These are phyloP conservation scores for Corythoichthys haematopterus DNA, from an alignment of 2,113 vertebrate genomes.

Conservation along the genomic window DNA sequence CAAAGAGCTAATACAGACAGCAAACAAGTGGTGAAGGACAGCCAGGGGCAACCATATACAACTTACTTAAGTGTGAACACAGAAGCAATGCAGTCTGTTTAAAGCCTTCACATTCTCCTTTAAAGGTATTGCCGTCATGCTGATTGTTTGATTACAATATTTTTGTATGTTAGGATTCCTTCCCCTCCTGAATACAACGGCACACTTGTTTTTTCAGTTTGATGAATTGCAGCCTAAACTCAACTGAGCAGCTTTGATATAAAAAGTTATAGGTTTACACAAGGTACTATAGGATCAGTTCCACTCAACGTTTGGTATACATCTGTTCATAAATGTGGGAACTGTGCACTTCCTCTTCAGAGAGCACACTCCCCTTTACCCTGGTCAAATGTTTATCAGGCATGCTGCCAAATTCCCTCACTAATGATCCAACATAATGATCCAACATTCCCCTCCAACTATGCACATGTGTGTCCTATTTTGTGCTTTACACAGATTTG, in stretches of 20 bases:
- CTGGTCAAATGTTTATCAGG: conserved; percentile 41
- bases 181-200: background rate
- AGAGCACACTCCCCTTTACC: conserved; percentile 21
- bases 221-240: conserved; percentile 2
- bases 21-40: background rate
- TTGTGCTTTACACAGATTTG: background rate
- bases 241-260: background rate
- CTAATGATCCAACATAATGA: conserved; percentile 20
- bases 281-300: conserved; percentile 16
- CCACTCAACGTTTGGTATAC: conserved; percentile 41
- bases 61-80: background rate
- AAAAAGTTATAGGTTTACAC: background rate
- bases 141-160: background rate
- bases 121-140: background rate
- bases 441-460: background rate
- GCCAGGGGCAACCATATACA: background rate
- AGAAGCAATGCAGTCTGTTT: background rate
- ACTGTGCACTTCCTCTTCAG: conserved; percentile 45
- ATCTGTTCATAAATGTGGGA: conserved; percentile 45
- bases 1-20: background rate
- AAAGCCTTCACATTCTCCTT: background rate
- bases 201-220: background rate
- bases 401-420: conserved; percentile 39
- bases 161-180: background rate
- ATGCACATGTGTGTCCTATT: background rate